phyloP scores from a whole-genome alignment of 2,797 vertebrate species.

The Austrolebias charrua region DNA sequence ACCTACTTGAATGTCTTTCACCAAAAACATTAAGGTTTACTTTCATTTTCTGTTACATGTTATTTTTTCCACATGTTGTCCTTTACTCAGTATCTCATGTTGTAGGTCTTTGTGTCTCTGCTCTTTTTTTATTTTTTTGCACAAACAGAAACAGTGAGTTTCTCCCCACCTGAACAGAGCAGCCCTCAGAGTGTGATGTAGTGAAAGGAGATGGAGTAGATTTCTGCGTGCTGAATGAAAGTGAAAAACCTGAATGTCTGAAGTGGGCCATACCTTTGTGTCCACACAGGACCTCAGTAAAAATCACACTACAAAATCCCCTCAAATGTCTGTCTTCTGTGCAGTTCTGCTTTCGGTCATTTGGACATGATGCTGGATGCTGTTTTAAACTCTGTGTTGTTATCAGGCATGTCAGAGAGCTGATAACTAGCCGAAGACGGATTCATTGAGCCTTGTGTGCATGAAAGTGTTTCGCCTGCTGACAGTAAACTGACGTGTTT shows the following conservation, averaged over 20 bases:
- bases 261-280: slow-evolving; percentile 36
- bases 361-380: neutral
- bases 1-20: too few relatives aligned
- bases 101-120: too few relatives aligned
- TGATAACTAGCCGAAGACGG: too few relatives aligned
- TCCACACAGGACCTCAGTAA: slow-evolving; percentile 25
- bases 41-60: too few relatives aligned
- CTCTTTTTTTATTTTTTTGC: too few relatives aligned
- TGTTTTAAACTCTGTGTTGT: slow-evolving; percentile 17
- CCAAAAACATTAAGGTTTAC: too few relatives aligned
- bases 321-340: slow-evolving; percentile 13
- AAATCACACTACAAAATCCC: slow-evolving; percentile 24
- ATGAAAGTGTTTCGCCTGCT: too few relatives aligned
- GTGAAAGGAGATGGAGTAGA: slow-evolving; percentile 22
- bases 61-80: too few relatives aligned
- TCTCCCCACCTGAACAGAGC: slow-evolving; percentile 58
- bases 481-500: slow-evolving; percentile 49
- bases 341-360: slow-evolving; percentile 21
- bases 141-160: too few relatives aligned
- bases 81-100: too few relatives aligned
- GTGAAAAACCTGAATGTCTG: slow-evolving; percentile 34
- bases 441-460: too few relatives aligned
- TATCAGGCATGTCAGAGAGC: slow-evolving; percentile 18
- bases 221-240: slow-evolving; percentile 67
- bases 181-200: slow-evolving; percentile 45